These are phyloP conservation scores for Ascaphus truei DNA, from an alignment of 2,113 vertebrate species.

Conservation along the genomic window DNA sequence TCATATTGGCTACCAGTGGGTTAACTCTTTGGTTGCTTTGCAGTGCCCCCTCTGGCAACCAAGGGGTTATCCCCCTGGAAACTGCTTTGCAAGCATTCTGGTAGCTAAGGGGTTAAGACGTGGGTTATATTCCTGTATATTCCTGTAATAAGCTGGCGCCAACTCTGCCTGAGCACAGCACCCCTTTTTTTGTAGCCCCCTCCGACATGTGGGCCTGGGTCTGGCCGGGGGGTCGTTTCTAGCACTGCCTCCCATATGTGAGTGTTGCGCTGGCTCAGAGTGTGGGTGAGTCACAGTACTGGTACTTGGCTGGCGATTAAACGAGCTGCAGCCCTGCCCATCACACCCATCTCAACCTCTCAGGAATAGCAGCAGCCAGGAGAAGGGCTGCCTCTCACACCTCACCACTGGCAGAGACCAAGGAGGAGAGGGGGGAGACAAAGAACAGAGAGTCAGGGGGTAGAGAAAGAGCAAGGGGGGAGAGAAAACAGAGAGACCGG, in stretches of 20 bases:
- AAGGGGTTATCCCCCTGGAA: no score
- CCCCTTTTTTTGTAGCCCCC: conserved; percentile 32
- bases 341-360: conserved; percentile 17
- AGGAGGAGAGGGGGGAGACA: neutral
- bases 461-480: neutral
- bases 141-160: conserved; percentile 8
- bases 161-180: neutral
- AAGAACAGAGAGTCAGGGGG: neutral
- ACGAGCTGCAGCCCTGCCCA: conserved; percentile 1
- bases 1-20: no score
- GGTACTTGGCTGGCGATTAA: conserved; percentile 33
- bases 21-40: no score
- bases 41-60: no score
- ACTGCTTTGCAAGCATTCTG: no score
- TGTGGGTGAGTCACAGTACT: conserved; percentile 23
- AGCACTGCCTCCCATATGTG: conserved; percentile 16
- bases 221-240: conserved; percentile 1
- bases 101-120: no score
- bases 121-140: conserved; percentile 1
- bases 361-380: conserved; percentile 13
- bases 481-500: conserved; percentile 10
- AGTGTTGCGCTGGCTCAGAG: conserved; percentile 19
- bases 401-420: conserved; percentile 8
- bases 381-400: conserved; percentile 13
- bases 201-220: conserved; percentile 19